phyloP scores from a whole-genome alignment of 2,797 vertebrate genomes.

The Pangasius djambal region DNA sequence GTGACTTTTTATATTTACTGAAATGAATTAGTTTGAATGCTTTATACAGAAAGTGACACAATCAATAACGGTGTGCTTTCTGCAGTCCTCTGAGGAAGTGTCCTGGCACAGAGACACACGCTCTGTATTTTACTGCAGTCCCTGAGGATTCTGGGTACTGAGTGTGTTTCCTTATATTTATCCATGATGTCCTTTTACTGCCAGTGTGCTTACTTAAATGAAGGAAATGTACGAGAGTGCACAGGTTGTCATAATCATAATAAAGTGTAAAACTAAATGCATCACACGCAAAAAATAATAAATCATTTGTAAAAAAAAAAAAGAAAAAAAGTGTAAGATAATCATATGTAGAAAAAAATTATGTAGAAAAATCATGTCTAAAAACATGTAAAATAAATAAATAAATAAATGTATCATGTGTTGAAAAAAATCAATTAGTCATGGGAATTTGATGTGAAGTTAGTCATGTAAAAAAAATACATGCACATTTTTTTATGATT shows the following conservation, averaged over 20 bases:
- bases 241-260: background rate
- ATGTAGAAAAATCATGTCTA: background rate
- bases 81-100: conserved; percentile 24
- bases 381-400: background rate
- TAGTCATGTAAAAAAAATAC: too few relatives aligned
- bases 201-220: conserved; percentile 36
- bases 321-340: too few relatives aligned
- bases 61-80: conserved; percentile 38
- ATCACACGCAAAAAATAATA: too few relatives aligned
- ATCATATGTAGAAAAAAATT: too few relatives aligned
- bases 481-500: background rate
- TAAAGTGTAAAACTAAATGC: too few relatives aligned
- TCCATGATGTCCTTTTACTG: conserved; percentile 51
- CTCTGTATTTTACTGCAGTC: conserved; percentile 50
- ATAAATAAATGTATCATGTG: background rate
- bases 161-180: conserved; percentile 20
- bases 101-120: conserved; percentile 39
- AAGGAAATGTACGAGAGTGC: conserved; percentile 25
- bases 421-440: background rate
- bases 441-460: too few relatives aligned
- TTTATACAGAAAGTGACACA: conserved; percentile 38
- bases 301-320: too few relatives aligned
- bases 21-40: conserved; percentile 34
- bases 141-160: conserved; percentile 40
- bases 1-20: conserved; percentile 1